These are phyloP conservation scores for Bicyclus anynana DNA, from an alignment of 1,140 invertebrate species.

Conservation along the genomic window DNA sequence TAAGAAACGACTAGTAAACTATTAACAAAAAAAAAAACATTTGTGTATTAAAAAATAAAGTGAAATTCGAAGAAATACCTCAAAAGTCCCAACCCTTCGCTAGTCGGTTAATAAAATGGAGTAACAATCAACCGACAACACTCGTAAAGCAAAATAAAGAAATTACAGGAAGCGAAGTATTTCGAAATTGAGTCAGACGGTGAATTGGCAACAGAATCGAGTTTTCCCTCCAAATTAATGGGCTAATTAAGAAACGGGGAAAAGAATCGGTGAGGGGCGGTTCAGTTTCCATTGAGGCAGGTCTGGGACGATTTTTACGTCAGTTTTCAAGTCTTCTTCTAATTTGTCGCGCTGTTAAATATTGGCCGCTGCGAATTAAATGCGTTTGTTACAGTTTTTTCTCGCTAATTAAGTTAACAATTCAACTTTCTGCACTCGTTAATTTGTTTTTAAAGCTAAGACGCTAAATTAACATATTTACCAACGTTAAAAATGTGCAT, in stretches of 20 bases:
- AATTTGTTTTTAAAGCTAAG: too few species aligned
- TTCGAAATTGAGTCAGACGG: slow-evolving; percentile 13
- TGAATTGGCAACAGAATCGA: slow-evolving; percentile 31
- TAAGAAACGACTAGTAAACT: too few species aligned
- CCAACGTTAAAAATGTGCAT: too few species aligned
- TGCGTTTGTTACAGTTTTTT: not conserved
- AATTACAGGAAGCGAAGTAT: not conserved
- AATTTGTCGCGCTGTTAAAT: slow-evolving; percentile 22
- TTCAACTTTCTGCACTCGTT: too few species aligned
- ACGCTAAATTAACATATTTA: too few species aligned
- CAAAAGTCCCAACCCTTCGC: too few species aligned
- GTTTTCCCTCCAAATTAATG: slow-evolving; percentile 41
- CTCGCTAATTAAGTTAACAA: too few species aligned
- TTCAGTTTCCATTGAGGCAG: slow-evolving; percentile 60
- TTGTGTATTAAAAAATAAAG: too few species aligned
- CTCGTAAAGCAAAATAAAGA: not conserved
- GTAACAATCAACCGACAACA: not conserved
- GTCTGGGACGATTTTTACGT: slow-evolving; percentile 73
- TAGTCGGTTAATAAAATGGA: not conserved
- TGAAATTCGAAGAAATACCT: too few species aligned
- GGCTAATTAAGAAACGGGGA: slow-evolving; percentile 64
- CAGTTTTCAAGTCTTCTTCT: slow-evolving; percentile 59
- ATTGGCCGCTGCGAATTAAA: slow-evolving; percentile 30
- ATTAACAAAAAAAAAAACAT: too few species aligned
- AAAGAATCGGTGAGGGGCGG: slow-evolving; percentile 43